These are phyloP conservation scores for Ceyx cyanopectus DNA, from an alignment of 2,113 vertebrate species.

Conservation along the genomic window DNA sequence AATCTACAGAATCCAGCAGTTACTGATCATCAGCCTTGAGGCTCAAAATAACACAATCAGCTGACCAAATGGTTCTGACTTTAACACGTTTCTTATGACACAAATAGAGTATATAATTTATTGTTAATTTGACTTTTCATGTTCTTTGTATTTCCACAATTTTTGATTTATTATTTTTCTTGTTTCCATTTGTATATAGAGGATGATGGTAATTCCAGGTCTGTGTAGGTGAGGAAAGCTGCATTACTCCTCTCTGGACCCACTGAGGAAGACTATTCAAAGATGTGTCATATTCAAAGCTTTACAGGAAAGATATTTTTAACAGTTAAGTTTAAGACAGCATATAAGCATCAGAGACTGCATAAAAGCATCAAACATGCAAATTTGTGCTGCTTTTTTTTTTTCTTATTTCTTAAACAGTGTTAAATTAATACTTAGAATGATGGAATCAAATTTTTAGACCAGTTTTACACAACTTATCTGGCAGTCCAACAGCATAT, in stretches of 20 bases:
- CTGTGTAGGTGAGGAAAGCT: not conserved
- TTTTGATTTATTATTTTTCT: not conserved
- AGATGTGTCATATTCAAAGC: not conserved
- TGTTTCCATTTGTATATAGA: not conserved
- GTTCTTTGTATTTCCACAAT: not conserved
- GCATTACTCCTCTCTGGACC: not conserved
- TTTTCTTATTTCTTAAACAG: not conserved
- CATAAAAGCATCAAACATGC: not conserved
- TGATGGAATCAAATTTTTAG: not conserved
- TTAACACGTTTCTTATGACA: not conserved
- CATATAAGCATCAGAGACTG: not conserved
- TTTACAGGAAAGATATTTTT: not conserved
- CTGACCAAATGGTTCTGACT: not conserved
- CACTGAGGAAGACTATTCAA: not conserved
- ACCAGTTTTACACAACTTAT: not conserved
- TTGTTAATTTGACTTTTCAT: not conserved
- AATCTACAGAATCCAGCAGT: not conserved
- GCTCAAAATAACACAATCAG: not conserved
- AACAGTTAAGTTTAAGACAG: not conserved
- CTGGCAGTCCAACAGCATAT: not conserved
- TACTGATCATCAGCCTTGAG: not conserved
- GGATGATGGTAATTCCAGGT: not conserved
- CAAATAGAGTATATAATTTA: not conserved
- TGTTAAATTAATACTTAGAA: not conserved
- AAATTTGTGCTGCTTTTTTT: not conserved